A percentile compares a stretch with the other conserved stretches of the same genome.
Evolutionary conservation across 1,140 invertebrate genomes (phyloP).

Genomic region (Drosophila parvula): DNA sequence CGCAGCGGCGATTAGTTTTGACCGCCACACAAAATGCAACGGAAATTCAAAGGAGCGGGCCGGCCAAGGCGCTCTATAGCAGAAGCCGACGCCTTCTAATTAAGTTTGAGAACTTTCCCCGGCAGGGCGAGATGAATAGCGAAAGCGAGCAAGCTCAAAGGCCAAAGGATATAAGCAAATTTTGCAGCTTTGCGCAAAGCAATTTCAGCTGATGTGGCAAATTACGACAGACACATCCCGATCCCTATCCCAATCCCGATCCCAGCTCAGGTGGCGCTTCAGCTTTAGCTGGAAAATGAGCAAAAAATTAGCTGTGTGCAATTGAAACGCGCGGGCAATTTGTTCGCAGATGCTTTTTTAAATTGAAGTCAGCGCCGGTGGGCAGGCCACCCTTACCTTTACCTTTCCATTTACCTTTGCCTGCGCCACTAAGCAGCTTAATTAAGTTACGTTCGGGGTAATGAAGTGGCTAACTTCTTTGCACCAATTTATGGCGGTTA

Average conservation of each 20-base stretch:
- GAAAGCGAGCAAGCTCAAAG: constrained; percentile 4
- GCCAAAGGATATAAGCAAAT: constrained; percentile 51
- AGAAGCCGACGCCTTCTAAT: constrained; percentile 40
- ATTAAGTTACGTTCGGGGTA: constrained; percentile 71
- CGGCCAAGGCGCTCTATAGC: not conserved
- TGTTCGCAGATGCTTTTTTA: constrained; percentile 48
- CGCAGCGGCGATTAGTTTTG: constrained; percentile 71
- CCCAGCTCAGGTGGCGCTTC: constrained; percentile 9
- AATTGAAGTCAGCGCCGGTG: constrained; percentile 55
- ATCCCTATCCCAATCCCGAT: constrained; percentile 2
- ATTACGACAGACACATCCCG: constrained; percentile 38
- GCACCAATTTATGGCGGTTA: constrained; percentile 64
- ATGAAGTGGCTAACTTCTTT: constrained; percentile 76
- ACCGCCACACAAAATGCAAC: constrained; percentile 61
- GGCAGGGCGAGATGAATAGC: constrained; percentile 12
- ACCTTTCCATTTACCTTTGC: not conserved
- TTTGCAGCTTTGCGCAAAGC: constrained; percentile 23
- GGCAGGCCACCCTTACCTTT: constrained; percentile 6
- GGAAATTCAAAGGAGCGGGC: constrained; percentile 70
- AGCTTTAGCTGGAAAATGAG: constrained; percentile 35
- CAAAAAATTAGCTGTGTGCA: constrained; percentile 47
- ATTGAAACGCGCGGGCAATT: constrained; percentile 54
- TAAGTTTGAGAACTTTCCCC: constrained; percentile 63
- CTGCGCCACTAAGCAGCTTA: constrained; percentile 38
- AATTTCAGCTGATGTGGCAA: constrained; percentile 47